Evolutionary conservation across 2,797 vertebrate species (phyloP), one percentile per base, ranked within the genome.

Genomic region (Rhinophrynus dorsalis): DNA sequence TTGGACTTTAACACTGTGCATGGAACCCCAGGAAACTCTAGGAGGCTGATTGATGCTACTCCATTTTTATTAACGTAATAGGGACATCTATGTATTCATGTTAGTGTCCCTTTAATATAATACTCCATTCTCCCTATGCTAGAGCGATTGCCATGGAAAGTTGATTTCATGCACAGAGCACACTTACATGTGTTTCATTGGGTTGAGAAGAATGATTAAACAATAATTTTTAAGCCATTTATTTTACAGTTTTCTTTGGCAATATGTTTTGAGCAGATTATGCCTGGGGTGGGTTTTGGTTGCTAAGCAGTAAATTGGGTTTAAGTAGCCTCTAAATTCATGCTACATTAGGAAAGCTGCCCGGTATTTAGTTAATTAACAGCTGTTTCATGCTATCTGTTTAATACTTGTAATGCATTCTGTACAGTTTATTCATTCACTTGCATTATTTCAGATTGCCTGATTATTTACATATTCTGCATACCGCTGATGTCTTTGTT

Each of bases 251-350:
- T 52, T 63, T 65, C 13, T 57, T 48, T 58, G 69, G 54, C 54
- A 66, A 30, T 18, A 7, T 13, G 4, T 54, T 48, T 20, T 32
- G 45, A 50, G 27, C 44, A 59, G 33, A 52, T 35, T 59, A 40
- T 13, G 62, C 69, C 69, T 6, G 47, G 62, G 69, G 45, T 54
- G 61, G 69, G 32, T 66, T 66, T 60, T 52, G 35, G 69, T 59
- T 66, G 54, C 62, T 59, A 44, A 73, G 54, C 56, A 66, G 29
- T 66, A 73, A 73, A 73, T 66, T 66, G 61, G 54, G 45, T 66
- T 73, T 73, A 73, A 73, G 69, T 73, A 66, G 69, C 54, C 69
- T 73, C 60, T 73, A 51, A 73, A 58, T 65, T 40, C 38, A 33
- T 52, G 54, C 61, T 33, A 35, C 69, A 59, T 66, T 66, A 73